Evolutionary conservation across 2,113 vertebrate genomes (phyloP).

Genomic region (Chascanopsetta lugubris): DNA sequence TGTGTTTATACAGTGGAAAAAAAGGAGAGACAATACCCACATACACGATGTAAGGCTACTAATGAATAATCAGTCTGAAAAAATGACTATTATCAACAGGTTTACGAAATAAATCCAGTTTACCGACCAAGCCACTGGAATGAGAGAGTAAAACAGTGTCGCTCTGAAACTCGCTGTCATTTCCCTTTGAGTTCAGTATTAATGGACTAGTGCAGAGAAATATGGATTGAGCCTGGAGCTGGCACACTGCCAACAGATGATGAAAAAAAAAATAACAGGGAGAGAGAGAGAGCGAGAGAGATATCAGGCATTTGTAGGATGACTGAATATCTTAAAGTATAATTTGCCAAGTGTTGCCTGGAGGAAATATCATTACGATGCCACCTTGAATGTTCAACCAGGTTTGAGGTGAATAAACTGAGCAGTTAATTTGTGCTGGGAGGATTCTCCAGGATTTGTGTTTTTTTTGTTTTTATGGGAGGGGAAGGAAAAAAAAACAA

Average conservation of each 20-base stretch:
- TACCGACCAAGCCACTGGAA: background rate
- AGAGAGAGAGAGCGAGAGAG: too few species aligned
- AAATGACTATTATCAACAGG: background rate
- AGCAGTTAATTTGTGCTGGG: slow-evolving; percentile 45
- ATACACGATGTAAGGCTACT: too few species aligned
- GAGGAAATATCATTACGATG: slow-evolving; percentile 59
- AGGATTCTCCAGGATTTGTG: slow-evolving; percentile 22
- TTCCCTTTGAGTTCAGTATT: slow-evolving; percentile 33
- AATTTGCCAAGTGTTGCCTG: slow-evolving; percentile 58
- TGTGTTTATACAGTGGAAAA: too few species aligned
- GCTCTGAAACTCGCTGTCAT: slow-evolving; percentile 28
- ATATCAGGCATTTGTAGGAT: slow-evolving; percentile 49
- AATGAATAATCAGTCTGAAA: too few species aligned
- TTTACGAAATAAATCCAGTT: background rate
- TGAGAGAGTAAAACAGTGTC: background rate
- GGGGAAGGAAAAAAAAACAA: background rate
- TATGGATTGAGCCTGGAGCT: slow-evolving; percentile 28
- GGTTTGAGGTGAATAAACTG: slow-evolving; percentile 55
- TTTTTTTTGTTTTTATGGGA: slow-evolving; percentile 35
- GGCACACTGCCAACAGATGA: slow-evolving; percentile 53
- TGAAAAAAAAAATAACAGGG: slow-evolving; percentile 51
- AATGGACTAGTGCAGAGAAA: slow-evolving; percentile 32
- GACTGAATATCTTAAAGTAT: slow-evolving; percentile 58
- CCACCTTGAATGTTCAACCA: slow-evolving; percentile 49
- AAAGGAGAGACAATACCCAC: too few species aligned